phyloP scores from a whole-genome alignment of 2,113 vertebrate species.

The Bettongia penicillata region DNA sequence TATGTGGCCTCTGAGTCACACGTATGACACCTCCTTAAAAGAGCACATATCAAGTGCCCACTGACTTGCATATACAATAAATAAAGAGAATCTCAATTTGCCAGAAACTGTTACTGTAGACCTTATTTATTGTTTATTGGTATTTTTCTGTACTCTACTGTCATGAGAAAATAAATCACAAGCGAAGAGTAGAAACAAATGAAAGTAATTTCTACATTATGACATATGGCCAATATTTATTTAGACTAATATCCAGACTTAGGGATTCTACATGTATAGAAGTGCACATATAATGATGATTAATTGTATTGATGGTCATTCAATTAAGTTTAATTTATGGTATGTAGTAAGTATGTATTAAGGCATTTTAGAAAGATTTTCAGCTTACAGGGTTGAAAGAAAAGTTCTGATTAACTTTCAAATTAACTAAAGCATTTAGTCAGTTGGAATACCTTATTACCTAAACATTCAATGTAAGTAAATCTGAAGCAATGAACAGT shows the following conservation, averaged over 20 bases:
- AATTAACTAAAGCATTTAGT: constrained; percentile 14
- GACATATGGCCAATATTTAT: background rate
- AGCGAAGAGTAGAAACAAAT: background rate
- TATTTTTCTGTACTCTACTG: background rate
- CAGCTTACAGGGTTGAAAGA: constrained; percentile 7
- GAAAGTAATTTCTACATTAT: background rate
- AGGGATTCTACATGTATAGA: background rate
- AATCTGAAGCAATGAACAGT: constrained; percentile 7
- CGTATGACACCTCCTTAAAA: background rate
- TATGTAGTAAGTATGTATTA: constrained; percentile 7
- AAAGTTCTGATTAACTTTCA: background rate
- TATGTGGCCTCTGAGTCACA: background rate
- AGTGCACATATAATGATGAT: background rate
- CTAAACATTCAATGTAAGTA: background rate
- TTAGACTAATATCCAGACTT: background rate
- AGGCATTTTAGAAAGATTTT: constrained; percentile 28
- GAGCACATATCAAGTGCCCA: background rate
- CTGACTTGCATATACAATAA: background rate
- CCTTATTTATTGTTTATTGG: background rate
- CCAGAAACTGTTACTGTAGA: background rate
- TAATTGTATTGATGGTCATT: constrained; percentile 16
- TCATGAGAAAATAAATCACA: background rate
- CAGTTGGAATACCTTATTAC: background rate
- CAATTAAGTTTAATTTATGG: constrained; percentile 19
- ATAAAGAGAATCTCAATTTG: constrained; percentile 28